Evolutionary conservation across 1,140 invertebrate species (phyloP).

Genomic region (Callitettix versicolor): DNA sequence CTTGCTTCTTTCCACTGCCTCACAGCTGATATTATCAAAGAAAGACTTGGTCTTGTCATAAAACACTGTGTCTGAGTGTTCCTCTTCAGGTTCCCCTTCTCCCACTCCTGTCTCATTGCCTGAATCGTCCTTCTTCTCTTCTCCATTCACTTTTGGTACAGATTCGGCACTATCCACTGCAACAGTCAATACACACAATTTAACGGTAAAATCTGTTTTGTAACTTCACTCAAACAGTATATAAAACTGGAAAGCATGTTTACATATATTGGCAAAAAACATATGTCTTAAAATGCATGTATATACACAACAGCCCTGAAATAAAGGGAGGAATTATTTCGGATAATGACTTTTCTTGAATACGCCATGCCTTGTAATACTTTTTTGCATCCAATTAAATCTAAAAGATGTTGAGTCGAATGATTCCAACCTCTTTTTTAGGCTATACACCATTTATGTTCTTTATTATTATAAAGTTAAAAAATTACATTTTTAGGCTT

Average conservation of each 20-base stretch:
- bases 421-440: no score
- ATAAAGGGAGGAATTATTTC: no score
- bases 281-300: no score
- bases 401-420: no score
- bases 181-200: constrained; percentile 2
- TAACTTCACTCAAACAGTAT: neutral
- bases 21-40: constrained; percentile 98
- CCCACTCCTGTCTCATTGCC: constrained; percentile 73
- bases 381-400: no score
- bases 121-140: constrained; percentile 72
- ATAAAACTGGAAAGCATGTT: neutral
- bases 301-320: no score
- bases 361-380: no score
- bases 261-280: neutral
- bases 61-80: constrained; percentile 56
- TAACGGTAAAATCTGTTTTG: neutral
- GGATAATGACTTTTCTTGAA: no score
- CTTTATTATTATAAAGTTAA: no score
- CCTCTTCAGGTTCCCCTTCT: constrained; percentile 54
- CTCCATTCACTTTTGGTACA: constrained; percentile 41
- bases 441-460: no score
- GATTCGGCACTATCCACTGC: constrained; percentile 29
- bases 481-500: no score
- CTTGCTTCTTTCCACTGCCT: constrained; percentile 85
- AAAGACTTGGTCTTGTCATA: constrained; percentile 97